A percentile compares a stretch with the other conserved stretches of the same genome.
phyloP scores from a whole-genome alignment of 2,888 invertebrate genomes.

The Apamea anceps region DNA sequence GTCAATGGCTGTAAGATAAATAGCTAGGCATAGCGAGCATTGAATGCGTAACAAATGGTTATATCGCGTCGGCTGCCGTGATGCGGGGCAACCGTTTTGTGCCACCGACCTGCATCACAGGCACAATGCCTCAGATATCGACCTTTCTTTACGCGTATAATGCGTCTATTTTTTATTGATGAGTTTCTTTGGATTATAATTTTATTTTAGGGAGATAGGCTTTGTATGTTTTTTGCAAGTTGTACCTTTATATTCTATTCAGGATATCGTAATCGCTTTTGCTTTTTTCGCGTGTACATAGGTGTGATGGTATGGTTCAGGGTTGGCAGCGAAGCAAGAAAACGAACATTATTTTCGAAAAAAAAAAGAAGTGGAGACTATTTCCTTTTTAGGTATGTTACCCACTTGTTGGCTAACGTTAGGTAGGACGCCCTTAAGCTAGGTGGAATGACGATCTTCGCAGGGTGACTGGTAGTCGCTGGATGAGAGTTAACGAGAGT shows the following conservation, averaged over 20 bases:
- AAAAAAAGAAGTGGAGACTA: background rate
- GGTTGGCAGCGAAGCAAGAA: background rate
- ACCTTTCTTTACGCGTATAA: conserved; percentile 66
- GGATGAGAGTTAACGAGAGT: too few species aligned
- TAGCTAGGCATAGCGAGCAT: conserved; percentile 75
- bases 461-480: too few species aligned
- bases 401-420: too few species aligned
- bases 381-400: too few species aligned
- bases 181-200: conserved; percentile 54
- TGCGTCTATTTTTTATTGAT: conserved; percentile 72
- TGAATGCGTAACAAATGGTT: conserved; percentile 86
- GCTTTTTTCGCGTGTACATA: background rate
- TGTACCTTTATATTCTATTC: conserved; percentile 15
- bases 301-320: background rate
- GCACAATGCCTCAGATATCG: conserved; percentile 75
- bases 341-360: background rate
- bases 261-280: background rate
- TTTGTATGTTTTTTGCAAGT: conserved; percentile 49
- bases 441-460: too few species aligned
- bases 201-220: conserved; percentile 45
- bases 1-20: conserved; percentile 83
- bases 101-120: conserved; percentile 78
- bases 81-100: conserved; percentile 80
- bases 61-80: conserved; percentile 71
- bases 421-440: too few species aligned